phyloP scores from a whole-genome alignment of 2,797 vertebrate species.

The Furcifer pardalis region DNA sequence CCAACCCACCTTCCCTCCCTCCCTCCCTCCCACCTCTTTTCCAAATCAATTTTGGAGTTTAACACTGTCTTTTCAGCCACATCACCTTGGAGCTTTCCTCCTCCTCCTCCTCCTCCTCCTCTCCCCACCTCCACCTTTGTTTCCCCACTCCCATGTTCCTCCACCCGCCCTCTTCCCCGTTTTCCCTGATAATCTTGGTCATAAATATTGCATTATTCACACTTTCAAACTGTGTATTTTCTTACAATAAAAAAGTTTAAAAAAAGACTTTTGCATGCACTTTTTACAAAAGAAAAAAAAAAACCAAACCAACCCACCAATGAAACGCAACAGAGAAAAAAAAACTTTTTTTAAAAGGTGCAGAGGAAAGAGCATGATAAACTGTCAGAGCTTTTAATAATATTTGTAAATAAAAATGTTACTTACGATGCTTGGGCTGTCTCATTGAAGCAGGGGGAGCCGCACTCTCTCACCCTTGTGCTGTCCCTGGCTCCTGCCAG shows the following conservation, averaged over 20 bases:
- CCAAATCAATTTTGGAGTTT: slow-evolving; percentile 80
- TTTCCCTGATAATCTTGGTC: slow-evolving; percentile 76
- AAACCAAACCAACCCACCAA: slow-evolving; percentile 40
- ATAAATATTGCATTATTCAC: slow-evolving; percentile 89
- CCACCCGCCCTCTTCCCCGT: slow-evolving; percentile 44
- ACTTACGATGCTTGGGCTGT: slow-evolving; percentile 83
- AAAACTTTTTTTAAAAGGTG: slow-evolving; percentile 86
- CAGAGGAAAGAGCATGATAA: slow-evolving; percentile 90
- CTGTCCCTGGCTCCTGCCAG: not conserved
- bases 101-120: slow-evolving; percentile 47
- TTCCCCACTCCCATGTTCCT: slow-evolving; percentile 57
- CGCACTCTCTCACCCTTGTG: not conserved
- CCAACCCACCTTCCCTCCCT: slow-evolving; percentile 1
- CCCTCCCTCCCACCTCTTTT: slow-evolving; percentile 47
- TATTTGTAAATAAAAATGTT: slow-evolving; percentile 99
- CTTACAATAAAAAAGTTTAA: slow-evolving; percentile 89
- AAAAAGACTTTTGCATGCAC: slow-evolving; percentile 98
- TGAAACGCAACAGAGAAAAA: slow-evolving; percentile 69
- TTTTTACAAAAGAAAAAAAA: slow-evolving; percentile 85
- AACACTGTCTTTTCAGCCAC: slow-evolving; percentile 78
- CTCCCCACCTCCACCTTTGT: not conserved
- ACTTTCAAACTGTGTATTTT: slow-evolving; percentile 94
- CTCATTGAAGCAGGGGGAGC: slow-evolving; percentile 71
- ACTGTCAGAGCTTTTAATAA: slow-evolving; percentile 99
- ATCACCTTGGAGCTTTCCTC: slow-evolving; percentile 74